A percentile compares a stretch with the other conserved stretches of the same genome.
These are phyloP conservation scores for Cybosia mesomella DNA, from an alignment of 2,888 invertebrate genomes.

Conservation along the genomic window DNA sequence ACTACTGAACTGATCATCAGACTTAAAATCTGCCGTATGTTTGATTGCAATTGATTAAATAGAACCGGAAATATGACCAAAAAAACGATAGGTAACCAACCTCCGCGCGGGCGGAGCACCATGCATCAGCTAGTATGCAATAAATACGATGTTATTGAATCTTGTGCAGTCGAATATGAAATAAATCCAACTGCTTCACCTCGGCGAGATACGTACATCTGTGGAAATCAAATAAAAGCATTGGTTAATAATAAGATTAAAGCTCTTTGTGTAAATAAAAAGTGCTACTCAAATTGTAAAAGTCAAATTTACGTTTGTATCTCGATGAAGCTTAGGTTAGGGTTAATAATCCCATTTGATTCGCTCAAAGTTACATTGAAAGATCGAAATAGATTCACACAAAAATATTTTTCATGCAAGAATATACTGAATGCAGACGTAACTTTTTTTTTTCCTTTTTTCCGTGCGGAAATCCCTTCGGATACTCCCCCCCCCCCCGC, in stretches of 20 bases:
- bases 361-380: slow-evolving; percentile 1
- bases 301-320: slow-evolving; percentile 64
- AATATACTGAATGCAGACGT: too few species aligned
- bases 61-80: too few species aligned
- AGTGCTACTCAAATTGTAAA: slow-evolving; percentile 59
- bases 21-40: too few species aligned
- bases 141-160: slow-evolving; percentile 75
- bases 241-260: slow-evolving; percentile 73
- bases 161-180: slow-evolving; percentile 69
- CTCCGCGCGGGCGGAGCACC: too few species aligned
- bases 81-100: too few species aligned
- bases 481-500: too few species aligned
- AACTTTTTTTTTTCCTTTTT: too few species aligned
- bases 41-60: too few species aligned
- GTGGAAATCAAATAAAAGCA: slow-evolving; percentile 84
- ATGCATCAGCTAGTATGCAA: too few species aligned
- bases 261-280: slow-evolving; percentile 74
- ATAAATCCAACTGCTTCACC: slow-evolving; percentile 77
- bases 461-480: too few species aligned
- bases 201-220: slow-evolving; percentile 83
- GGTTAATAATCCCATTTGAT: slow-evolving; percentile 44
- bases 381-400: slow-evolving; percentile 35
- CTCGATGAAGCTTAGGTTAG: slow-evolving; percentile 35
- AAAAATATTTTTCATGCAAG: neutral
- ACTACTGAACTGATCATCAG: too few species aligned